A percentile compares a stretch with the other conserved stretches of the same genome.
These are phyloP conservation scores for Mugil cephalus DNA, from an alignment of 2,113 vertebrate species.

Conservation along the genomic window DNA sequence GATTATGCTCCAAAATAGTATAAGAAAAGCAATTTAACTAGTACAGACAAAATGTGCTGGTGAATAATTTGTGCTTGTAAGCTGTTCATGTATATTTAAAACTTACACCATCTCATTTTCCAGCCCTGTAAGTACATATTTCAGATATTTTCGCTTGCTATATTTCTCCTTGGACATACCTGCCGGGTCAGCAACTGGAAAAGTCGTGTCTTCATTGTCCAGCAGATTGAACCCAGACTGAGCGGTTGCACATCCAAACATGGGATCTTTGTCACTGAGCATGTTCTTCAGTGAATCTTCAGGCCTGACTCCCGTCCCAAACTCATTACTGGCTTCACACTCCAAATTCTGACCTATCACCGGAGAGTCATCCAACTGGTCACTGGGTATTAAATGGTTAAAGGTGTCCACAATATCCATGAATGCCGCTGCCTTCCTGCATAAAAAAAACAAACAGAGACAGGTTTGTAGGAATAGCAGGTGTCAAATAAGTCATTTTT, in stretches of 20 bases:
- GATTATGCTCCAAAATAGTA: neutral
- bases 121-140: neutral
- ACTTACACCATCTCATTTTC: neutral
- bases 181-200: conserved; percentile 92
- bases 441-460: conserved; percentile 56
- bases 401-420: conserved; percentile 99
- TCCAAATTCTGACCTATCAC: conserved; percentile 95
- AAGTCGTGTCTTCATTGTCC: conserved; percentile 94
- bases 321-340: conserved; percentile 98
- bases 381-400: conserved; percentile 99
- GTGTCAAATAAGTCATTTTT: neutral
- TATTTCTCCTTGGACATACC: conserved; percentile 76
- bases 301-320: conserved; percentile 90
- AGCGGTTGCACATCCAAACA: conserved; percentile 98
- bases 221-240: conserved; percentile 92
- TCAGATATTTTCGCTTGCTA: neutral
- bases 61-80: neutral
- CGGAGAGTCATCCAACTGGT: conserved; percentile 98
- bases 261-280: conserved; percentile 99
- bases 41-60: neutral
- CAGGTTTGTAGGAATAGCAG: neutral
- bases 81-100: neutral
- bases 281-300: conserved; percentile 99
- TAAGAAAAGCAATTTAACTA: neutral
- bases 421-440: conserved; percentile 95